Evolutionary conservation across 2,113 vertebrate species (phyloP), one percentile per base, ranked within the genome.

Genomic region (Lepus europaeus): DNA sequence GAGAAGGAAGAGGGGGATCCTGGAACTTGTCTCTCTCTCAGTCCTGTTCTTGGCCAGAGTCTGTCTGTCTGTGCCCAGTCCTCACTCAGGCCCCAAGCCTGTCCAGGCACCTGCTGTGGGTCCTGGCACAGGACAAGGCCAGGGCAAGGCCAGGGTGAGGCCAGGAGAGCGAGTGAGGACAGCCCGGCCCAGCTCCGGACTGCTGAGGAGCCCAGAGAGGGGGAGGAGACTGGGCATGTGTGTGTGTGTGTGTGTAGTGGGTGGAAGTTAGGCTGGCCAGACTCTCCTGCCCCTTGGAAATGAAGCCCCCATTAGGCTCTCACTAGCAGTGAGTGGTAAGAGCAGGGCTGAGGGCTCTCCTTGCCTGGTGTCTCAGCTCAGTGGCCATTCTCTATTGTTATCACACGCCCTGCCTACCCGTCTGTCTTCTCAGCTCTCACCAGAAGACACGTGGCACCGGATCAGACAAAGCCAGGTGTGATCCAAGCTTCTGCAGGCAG

Each of bases 21-120:
- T 77, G 59, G 72, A 94, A 68, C n/a, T 33, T 80, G 39, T 72
- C 68, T 84, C 27, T 68, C 61, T 79, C 0, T 36, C 89, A 92
- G 79, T 84, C 85, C 79, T 95, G 74, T 31, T 89, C 80, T 93
- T 91, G 93, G 89, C 82, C 84, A 90, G 79, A 93, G 66, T 45
- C 59, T 86, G 69, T 74, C 25, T 70, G 10, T 8, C 92, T 90
- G 79, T 69, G 33, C 72, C 86, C 83, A 85, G 94, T 29, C 73
- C 74, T 89, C 83, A 90, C 87, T 91, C 61, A 61, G 92, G 74
- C 66, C 89, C 45, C 70, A 45, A 88, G 78, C 36, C 45, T 78
- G 70, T 95, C 95, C 97, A 93, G 94, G 96, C 97, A 97, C 96
- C 97, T 97, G 97, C 96, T 96, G 76, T 81, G 95, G 87, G 89